Base-by-base conservation (phyloP, 2,113 vertebrate species). In the Glaucomys volans region DNA sequence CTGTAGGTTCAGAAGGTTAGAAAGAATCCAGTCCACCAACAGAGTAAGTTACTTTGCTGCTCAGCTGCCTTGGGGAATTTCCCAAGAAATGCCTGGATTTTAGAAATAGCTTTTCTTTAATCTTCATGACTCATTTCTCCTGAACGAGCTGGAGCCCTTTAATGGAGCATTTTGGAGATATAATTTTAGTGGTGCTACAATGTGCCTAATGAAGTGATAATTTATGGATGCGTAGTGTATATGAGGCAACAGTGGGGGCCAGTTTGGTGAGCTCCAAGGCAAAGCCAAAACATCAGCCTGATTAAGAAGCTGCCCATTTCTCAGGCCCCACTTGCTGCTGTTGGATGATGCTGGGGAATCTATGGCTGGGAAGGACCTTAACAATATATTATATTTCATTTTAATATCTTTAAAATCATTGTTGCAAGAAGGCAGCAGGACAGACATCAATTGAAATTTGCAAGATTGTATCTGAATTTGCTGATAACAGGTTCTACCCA, bases 21-120 rank as follows among this genome's bases (percentile, higher is more conserved):
- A 87, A 93, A 92, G 96, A 97, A 81, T 42, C 81, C 93, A 92
- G 66, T 30, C 37, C 17, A 87, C 81, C 47, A 92, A 93, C 44
- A 32, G 88, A 93, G 81, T 86, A 47, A 85, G 69, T 87, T 96
- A 89, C 95, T 92, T 92, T 57, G 79, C 93, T 92, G 82, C 87
- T 72, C 75, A 94, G 88, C 62, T 79, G 92, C 95, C 83, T 3
- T 76, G 20, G 95, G 97, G 96, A 97, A 54, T 97, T 98, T 98
- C 98, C 94, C 96, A 98, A 96, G 98, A 98, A 97, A 97, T 95
- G 95, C 92, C 88, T 96, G 67, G 81, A 37, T 96, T 96, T 94
- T 77, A 91, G 96, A 96, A 97, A 90, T 16, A 91, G 37, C 64
- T 92, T 90, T 98, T 97, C 98, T 98, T 98, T 98, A 94, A 98